Evolutionary conservation across 2,888 invertebrate species (phyloP).

Genomic region (Anthrax anthrax): DNA sequence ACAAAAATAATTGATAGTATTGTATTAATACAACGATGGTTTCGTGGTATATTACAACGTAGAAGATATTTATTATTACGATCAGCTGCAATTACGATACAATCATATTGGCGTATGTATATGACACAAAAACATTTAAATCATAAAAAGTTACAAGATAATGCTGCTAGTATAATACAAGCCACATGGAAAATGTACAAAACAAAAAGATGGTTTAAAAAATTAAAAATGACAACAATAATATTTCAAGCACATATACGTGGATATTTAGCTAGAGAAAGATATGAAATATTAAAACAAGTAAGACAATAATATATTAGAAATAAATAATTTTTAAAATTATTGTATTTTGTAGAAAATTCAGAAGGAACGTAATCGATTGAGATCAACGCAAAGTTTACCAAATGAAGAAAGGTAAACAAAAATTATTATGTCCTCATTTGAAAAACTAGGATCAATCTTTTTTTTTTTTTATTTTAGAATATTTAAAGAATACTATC

Average conservation of each 20-base stretch:
- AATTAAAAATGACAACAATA: constrained; percentile 43
- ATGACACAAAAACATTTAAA: constrained; percentile 41
- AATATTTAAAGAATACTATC: constrained; percentile 11
- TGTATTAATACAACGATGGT: constrained; percentile 83
- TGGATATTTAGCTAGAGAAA: constrained; percentile 48
- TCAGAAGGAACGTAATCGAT: constrained; percentile 17
- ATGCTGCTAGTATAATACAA: constrained; percentile 56
- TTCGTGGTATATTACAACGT: constrained; percentile 64
- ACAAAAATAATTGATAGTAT: constrained; percentile 89
- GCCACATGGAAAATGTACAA: constrained; percentile 60
- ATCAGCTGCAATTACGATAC: constrained; percentile 61
- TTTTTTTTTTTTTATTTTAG: constrained; percentile 6
- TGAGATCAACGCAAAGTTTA: constrained; percentile 33
- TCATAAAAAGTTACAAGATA: constrained; percentile 38
- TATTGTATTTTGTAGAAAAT: constrained; percentile 26
- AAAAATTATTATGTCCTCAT: not conserved
- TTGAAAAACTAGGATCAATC: not conserved
- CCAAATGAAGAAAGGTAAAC: constrained; percentile 21
- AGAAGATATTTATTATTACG: constrained; percentile 60
- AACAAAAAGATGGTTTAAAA: constrained; percentile 50
- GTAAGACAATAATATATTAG: constrained; percentile 22
- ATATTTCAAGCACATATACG: constrained; percentile 58
- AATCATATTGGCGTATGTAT: constrained; percentile 54
- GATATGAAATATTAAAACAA: constrained; percentile 32
- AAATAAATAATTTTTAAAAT: no score